Evolutionary conservation across 2,797 vertebrate genomes (phyloP).

Genomic region (Acropternis orthonyx): DNA sequence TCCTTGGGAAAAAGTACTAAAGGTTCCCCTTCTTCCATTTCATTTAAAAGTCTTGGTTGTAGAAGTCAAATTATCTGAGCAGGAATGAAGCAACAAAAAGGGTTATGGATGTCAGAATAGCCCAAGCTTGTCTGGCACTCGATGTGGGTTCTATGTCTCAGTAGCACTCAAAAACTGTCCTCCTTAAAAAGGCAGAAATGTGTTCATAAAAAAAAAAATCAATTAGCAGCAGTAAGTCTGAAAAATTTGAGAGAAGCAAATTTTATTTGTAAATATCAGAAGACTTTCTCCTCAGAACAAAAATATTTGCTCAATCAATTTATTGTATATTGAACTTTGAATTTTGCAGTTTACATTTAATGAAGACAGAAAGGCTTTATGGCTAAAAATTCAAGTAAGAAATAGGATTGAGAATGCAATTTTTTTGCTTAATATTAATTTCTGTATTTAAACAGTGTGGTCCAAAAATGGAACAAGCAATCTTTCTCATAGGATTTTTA

Average conservation of each 20-base stretch:
- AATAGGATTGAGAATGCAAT: not conserved
- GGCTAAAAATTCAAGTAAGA: not conserved
- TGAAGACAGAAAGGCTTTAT: not conserved
- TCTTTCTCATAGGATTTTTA: not conserved
- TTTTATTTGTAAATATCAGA: not conserved
- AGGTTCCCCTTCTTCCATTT: not conserved
- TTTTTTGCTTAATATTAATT: not conserved
- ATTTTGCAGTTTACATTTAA: not conserved
- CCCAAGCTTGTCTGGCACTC: not conserved
- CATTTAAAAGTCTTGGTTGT: not conserved
- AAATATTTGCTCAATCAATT: not conserved
- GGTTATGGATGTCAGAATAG: not conserved
- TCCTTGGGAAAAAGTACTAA: not conserved
- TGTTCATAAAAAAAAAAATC: not conserved
- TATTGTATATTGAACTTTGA: not conserved
- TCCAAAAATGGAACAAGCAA: not conserved
- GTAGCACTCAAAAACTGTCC: not conserved
- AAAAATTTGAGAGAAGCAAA: not conserved
- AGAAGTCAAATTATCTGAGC: not conserved
- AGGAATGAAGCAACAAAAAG: not conserved
- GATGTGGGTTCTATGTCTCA: not conserved
- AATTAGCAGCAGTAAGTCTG: not conserved
- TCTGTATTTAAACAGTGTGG: not conserved
- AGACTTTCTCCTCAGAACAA: not conserved
- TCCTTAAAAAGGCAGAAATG: not conserved